These are phyloP conservation scores for Timandra comae DNA, from an alignment of 2,888 invertebrate species.

Conservation along the genomic window DNA sequence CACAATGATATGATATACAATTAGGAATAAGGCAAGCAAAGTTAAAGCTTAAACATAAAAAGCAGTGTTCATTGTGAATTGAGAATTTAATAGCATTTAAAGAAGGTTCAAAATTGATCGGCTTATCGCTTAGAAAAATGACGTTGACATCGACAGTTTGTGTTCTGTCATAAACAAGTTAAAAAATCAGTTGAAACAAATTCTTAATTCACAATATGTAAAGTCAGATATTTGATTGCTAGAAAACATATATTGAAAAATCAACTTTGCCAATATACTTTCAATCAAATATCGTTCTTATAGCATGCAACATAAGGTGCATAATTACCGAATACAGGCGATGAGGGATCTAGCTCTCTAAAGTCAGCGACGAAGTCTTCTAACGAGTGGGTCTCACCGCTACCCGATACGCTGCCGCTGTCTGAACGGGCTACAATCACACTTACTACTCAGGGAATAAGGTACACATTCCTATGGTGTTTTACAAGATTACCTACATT, in stretches of 20 bases:
- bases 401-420: conserved; percentile 55
- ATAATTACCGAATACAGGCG: conserved; percentile 70
- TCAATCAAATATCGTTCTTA: conserved; percentile 33
- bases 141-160: too few relatives aligned
- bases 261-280: too few relatives aligned
- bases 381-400: conserved; percentile 51
- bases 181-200: too few relatives aligned
- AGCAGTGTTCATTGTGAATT: too few relatives aligned
- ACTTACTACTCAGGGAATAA: conserved; percentile 12
- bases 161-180: too few relatives aligned
- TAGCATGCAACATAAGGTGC: conserved; percentile 29
- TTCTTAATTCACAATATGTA: too few relatives aligned
- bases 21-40: too few relatives aligned
- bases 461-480: conserved; percentile 5
- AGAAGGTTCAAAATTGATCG: background rate
- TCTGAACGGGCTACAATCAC: conserved; percentile 65
- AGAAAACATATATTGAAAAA: too few relatives aligned
- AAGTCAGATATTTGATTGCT: too few relatives aligned
- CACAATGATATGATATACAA: too few relatives aligned
- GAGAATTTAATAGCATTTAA: background rate
- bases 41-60: too few relatives aligned
- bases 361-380: conserved; percentile 70
- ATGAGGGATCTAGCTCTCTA: conserved; percentile 70
- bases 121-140: background rate
- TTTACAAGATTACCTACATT: too few relatives aligned